Percentiles rank a stretch among this genome's conserved stretches.
Conservation (phyloP, 2,888 invertebrate species). For the Tuberolachnus salignus region DNA sequence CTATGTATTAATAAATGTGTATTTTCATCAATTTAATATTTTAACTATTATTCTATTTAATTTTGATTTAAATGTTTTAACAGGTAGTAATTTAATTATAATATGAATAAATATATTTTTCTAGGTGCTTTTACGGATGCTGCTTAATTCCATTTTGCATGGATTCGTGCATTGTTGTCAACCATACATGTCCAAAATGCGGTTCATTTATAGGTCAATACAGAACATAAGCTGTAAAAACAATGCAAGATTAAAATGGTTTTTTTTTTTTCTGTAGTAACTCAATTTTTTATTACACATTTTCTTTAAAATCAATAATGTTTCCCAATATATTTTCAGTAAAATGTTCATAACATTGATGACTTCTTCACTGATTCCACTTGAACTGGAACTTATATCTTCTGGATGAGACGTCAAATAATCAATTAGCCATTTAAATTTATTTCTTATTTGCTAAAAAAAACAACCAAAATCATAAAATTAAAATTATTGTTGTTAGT, state of each 20-base stretch:
- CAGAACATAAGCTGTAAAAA: constrained; percentile 74
- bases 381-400: constrained; percentile 51
- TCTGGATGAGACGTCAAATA: constrained; percentile 53
- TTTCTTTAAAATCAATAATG: too few relatives aligned
- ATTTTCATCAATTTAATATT: too few relatives aligned
- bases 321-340: too few relatives aligned
- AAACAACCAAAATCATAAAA: too few relatives aligned
- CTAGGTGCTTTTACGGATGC: constrained; percentile 82
- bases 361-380: constrained; percentile 32
- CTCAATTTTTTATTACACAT: too few relatives aligned
- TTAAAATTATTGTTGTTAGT: neutral
- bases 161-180: constrained; percentile 87
- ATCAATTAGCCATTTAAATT: constrained; percentile 43
- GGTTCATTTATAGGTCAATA: constrained; percentile 80
- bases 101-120: constrained; percentile 5
- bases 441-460: constrained; percentile 40
- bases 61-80: too few relatives aligned
- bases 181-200: constrained; percentile 88
- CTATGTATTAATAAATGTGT: neutral
- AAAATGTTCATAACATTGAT: too few relatives aligned
- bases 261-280: too few relatives aligned
- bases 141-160: constrained; percentile 92
- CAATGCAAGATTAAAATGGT: too few relatives aligned
- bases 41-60: neutral
- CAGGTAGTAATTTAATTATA: neutral